phyloP scores from a whole-genome alignment of 2,113 vertebrate genomes.

The Ceyx margarethae region DNA sequence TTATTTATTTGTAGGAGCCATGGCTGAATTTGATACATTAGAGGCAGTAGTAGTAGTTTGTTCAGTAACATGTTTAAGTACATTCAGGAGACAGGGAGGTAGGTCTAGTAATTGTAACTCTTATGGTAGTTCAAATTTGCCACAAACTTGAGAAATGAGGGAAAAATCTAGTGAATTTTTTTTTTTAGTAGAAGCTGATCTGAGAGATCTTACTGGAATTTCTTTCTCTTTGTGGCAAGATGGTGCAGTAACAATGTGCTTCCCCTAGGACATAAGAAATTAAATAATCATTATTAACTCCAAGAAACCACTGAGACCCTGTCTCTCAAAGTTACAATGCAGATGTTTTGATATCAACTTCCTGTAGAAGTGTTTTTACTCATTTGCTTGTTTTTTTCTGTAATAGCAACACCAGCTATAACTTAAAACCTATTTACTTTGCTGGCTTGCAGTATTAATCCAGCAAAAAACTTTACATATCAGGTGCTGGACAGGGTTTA shows the following conservation, averaged over 20 bases:
- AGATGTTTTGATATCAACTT: not conserved
- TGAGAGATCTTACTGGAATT: not conserved
- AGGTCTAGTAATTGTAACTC: not conserved
- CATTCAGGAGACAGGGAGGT: fast-evolving
- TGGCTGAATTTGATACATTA: not conserved
- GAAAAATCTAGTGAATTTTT: not conserved
- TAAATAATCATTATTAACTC: not conserved
- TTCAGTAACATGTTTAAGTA: not conserved
- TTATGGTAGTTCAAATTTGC: not conserved
- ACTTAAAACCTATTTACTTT: not conserved
- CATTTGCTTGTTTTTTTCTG: not conserved
- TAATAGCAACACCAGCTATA: not conserved
- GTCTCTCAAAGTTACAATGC: not conserved
- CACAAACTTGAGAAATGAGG: not conserved
- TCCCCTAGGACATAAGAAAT: not conserved
- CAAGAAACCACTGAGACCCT: not conserved
- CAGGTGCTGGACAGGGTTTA: not conserved
- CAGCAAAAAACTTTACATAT: not conserved
- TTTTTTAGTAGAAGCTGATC: not conserved
- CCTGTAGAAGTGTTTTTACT: not conserved
- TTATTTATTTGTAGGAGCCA: not conserved
- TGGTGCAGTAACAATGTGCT: not conserved
- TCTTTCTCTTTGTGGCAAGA: not conserved
- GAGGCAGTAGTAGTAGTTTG: not conserved
- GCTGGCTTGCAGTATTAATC: not conserved